These are phyloP conservation scores for Protobothrops flavoviridis DNA, from an alignment of 2,113 vertebrate species.

Conservation along the genomic window DNA sequence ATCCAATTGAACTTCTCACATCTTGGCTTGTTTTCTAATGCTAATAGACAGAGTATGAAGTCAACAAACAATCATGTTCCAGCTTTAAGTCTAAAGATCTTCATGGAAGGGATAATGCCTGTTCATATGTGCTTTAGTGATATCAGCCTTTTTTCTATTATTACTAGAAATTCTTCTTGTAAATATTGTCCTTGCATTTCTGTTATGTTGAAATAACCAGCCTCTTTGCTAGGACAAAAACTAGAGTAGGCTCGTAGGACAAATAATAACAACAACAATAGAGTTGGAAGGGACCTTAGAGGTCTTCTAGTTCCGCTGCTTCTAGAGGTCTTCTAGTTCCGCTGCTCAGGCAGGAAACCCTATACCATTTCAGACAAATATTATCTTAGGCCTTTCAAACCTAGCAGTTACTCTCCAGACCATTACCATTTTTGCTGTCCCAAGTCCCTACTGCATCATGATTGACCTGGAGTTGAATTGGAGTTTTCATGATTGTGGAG, in stretches of 20 bases:
- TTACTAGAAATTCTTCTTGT: not conserved
- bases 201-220: not conserved
- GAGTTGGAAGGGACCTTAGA: too few species aligned
- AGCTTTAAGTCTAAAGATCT: not conserved
- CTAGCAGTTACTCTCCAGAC: conserved; percentile 33
- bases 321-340: too few species aligned
- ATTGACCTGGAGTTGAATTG: conserved; percentile 57
- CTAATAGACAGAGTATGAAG: too few species aligned
- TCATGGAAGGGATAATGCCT: not conserved
- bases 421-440: conserved; percentile 17
- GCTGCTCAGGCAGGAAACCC: too few species aligned
- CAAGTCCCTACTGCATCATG: conserved; percentile 53
- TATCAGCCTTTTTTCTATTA: not conserved
- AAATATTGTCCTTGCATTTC: not conserved
- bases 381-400: conserved; percentile 32
- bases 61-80: not conserved
- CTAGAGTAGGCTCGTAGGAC: not conserved
- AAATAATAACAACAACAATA: not conserved
- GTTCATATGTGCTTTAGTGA: not conserved
- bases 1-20: not conserved
- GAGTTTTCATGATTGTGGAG: conserved; percentile 33
- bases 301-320: too few species aligned
- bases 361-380: not conserved
- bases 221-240: not conserved
- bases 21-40: not conserved